Conservation (phyloP, 2,888 invertebrate species). For the Drosophila subquinaria region DNA sequence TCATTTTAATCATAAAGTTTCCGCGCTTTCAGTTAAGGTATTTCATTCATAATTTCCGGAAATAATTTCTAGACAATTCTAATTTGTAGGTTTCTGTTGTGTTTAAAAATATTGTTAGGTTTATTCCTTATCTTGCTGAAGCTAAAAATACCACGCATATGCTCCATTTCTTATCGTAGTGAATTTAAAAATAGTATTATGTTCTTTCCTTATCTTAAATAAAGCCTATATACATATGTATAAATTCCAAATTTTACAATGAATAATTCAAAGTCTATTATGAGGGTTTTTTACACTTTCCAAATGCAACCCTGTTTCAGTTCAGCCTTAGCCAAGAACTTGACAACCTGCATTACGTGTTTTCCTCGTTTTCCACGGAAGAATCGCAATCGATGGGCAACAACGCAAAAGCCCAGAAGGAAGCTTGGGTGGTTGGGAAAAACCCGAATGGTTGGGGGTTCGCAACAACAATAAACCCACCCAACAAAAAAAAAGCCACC, state of each 20-base stretch:
- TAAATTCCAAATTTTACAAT: neutral
- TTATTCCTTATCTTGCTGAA: neutral
- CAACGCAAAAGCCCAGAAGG: conserved; percentile 55
- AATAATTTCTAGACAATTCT: neutral
- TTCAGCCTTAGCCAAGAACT: conserved; percentile 3
- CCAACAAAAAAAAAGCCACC: conserved; percentile 47
- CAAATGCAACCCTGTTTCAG: neutral
- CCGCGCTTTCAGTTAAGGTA: too few species aligned
- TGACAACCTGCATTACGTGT: conserved; percentile 59
- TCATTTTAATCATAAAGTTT: too few species aligned
- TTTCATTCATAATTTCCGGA: too few species aligned
- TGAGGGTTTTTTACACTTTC: neutral
- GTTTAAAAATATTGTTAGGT: neutral
- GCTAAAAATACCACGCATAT: neutral
- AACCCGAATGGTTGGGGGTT: conserved; percentile 44
- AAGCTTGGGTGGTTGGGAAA: conserved; percentile 63
- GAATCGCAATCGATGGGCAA: conserved; percentile 29
- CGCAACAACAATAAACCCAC: neutral
- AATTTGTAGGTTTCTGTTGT: neutral
- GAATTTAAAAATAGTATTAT: neutral
- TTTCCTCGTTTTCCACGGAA: conserved; percentile 17
- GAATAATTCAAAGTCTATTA: neutral
- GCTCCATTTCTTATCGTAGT: neutral
- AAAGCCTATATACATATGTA: neutral
- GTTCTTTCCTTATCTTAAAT: neutral